Percentiles rank a stretch among this genome's conserved stretches.
phyloP scores from a whole-genome alignment of 1,140 invertebrate species.

The Sitodiplosis mosellana region DNA sequence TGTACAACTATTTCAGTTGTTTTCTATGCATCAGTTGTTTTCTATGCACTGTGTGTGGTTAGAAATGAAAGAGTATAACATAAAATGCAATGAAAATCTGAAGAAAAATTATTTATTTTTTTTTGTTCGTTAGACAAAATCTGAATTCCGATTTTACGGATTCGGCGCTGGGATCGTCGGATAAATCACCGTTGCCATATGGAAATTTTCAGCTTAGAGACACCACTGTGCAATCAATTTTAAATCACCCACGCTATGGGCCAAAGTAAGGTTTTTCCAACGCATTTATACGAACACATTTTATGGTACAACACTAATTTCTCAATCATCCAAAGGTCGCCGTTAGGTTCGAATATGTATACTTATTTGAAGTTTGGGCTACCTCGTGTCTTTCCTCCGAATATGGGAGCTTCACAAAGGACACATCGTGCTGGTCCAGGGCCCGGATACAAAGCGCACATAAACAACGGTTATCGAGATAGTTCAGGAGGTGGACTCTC shows the following conservation, averaged over 20 bases:
- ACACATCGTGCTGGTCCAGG: constrained; percentile 14
- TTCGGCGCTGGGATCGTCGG: constrained; percentile 73
- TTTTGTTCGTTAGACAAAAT: constrained; percentile 54
- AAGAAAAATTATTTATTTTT: too few relatives aligned
- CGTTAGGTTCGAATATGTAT: constrained; percentile 74
- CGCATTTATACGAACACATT: background rate
- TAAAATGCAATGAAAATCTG: too few relatives aligned
- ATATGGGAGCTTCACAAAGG: constrained; percentile 39
- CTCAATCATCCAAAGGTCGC: constrained; percentile 31
- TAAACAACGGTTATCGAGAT: constrained; percentile 22
- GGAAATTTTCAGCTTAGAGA: constrained; percentile 84
- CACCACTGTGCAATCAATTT: constrained; percentile 81
- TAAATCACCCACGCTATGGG: constrained; percentile 77
- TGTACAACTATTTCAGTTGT: too few relatives aligned
- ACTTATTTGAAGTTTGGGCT: constrained; percentile 85
- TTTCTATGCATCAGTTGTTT: too few relatives aligned
- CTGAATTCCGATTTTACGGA: constrained; percentile 89
- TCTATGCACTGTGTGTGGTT: too few relatives aligned
- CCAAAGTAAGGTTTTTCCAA: constrained; percentile 43
- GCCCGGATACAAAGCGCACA: constrained; percentile 8
- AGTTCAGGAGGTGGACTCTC: constrained; percentile 38
- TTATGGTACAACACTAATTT: background rate
- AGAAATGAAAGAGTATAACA: too few relatives aligned
- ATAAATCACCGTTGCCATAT: constrained; percentile 77
- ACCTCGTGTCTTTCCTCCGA: constrained; percentile 72